These are phyloP conservation scores for Steinernema khuongi DNA, from an alignment of 1,140 invertebrate genomes.

Conservation along the genomic window DNA sequence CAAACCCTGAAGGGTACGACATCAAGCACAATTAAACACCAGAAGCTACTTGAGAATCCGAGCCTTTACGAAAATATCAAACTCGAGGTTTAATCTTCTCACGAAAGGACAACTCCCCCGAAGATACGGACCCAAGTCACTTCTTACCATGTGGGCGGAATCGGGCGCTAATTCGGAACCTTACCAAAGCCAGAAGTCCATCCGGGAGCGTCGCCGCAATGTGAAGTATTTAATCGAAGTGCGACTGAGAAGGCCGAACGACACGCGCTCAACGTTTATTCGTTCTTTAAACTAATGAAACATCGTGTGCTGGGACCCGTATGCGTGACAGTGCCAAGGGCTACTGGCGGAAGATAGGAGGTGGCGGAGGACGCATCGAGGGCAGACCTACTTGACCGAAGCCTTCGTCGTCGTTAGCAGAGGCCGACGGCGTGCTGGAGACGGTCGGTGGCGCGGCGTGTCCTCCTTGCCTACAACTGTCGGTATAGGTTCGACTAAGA, in stretches of 20 bases:
- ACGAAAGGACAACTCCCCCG: too few relatives aligned
- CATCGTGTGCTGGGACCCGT: not conserved
- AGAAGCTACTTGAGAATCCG: too few relatives aligned
- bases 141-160: too few relatives aligned
- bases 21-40: too few relatives aligned
- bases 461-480: not conserved
- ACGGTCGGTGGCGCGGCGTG: not conserved
- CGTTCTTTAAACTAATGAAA: not conserved
- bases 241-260: not conserved
- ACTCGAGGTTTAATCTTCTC: too few relatives aligned
- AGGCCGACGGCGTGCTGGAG: not conserved
- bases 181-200: too few relatives aligned
- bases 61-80: too few relatives aligned
- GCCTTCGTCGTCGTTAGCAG: not conserved
- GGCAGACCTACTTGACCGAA: not conserved
- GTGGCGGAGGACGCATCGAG: not conserved
- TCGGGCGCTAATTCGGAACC: too few relatives aligned
- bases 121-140: too few relatives aligned
- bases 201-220: not conserved
- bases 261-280: not conserved
- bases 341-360: not conserved
- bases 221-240: slow-evolving; percentile 6
- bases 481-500: too few relatives aligned
- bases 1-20: too few relatives aligned
- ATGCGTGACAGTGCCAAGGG: not conserved